Base-by-base conservation (phyloP, 2,888 invertebrate species). In the Leptopilina drosophilae region DNA sequence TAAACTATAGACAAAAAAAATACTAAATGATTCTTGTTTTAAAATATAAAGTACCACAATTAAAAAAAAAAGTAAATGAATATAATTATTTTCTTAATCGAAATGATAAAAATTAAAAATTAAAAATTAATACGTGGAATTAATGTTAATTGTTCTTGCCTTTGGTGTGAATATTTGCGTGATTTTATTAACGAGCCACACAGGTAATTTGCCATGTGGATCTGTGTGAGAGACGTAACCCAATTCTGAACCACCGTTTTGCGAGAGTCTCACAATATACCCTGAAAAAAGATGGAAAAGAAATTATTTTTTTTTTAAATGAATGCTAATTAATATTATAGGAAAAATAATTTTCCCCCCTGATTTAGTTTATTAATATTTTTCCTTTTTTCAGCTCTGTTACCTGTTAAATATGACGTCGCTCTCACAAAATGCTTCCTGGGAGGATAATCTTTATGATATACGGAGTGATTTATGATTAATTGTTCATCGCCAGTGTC, bases 211-310 rank as follows among this genome's bases (percentile, higher is more conserved):
- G 83, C 98, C 98, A 89, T 96, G 95, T 11, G 98, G 98, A 92
- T 98, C 98, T 5, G 97, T 96, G 88, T 98, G 97, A 1, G 98
- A 96, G 53, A 98, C 95, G 91, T 98, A 98, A 33, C 96, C 97
- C 79, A 98, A 93, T 92, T 96, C 95, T 89, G 97, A 96, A 82
- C 96, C 96, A 77, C 93, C 92, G 77, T 91, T 92, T 78, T 92
- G 91, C 40, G 93, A 90, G 4, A 94, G 93, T 77, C 96, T 93
- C 82, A 98, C 59, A 94, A 95, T 86, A 93, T 91, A 66, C 94
- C 95, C 91, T 95, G 94, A 91, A 64, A 89, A 89, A 82, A 76
- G 20, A 20, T 20, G 20, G 12, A 40, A 67, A 82, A 56, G 64
- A 20, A 79, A 15, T 40, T 64, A 6, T 33, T 26, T 5, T 49